These are phyloP conservation scores for Notoglanidium macrostoma DNA, from an alignment of 2,797 vertebrate species.

Conservation along the genomic window DNA sequence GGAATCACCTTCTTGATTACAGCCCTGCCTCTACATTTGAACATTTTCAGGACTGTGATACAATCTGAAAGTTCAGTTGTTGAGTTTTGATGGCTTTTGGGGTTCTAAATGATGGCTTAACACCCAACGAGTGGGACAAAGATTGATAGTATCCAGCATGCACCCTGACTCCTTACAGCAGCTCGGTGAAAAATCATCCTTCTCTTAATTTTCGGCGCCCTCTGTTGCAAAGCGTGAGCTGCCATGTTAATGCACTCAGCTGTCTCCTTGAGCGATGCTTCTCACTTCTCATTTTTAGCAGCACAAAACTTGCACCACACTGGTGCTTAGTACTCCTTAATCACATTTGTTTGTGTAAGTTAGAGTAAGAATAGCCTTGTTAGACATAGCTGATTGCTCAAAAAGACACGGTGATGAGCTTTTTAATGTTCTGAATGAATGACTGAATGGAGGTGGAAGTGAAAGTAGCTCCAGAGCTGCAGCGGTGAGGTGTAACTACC, in stretches of 20 bases:
- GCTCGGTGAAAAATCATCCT: slow-evolving; percentile 24
- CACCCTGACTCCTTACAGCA: slow-evolving; percentile 24
- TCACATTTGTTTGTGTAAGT: slow-evolving; percentile 26
- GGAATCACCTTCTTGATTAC: neutral
- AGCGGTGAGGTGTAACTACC: slow-evolving; percentile 44
- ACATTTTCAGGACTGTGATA: slow-evolving; percentile 11
- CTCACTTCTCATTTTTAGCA: slow-evolving; percentile 26
- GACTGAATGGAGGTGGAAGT: neutral
- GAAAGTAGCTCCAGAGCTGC: slow-evolving; percentile 21
- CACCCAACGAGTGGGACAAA: slow-evolving; percentile 21
- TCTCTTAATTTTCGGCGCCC: slow-evolving; percentile 23
- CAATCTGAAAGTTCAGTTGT: slow-evolving; percentile 12
- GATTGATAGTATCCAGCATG: slow-evolving; percentile 35
- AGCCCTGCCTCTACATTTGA: neutral
- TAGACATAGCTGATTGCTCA: slow-evolving; percentile 28
- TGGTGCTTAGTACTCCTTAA: neutral
- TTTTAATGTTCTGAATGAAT: slow-evolving; percentile 29
- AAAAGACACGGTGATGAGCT: slow-evolving; percentile 10
- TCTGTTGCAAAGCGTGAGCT: slow-evolving; percentile 32
- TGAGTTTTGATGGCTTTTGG: slow-evolving; percentile 1
- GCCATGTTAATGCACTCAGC: slow-evolving; percentile 33
- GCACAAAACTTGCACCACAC: neutral
- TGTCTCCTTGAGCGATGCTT: slow-evolving; percentile 15
- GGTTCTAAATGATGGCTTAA: slow-evolving; percentile 19
- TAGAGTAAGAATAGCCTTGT: neutral